Conservation (phyloP, 2,888 invertebrate species). For the Sphinx pinastri region DNA sequence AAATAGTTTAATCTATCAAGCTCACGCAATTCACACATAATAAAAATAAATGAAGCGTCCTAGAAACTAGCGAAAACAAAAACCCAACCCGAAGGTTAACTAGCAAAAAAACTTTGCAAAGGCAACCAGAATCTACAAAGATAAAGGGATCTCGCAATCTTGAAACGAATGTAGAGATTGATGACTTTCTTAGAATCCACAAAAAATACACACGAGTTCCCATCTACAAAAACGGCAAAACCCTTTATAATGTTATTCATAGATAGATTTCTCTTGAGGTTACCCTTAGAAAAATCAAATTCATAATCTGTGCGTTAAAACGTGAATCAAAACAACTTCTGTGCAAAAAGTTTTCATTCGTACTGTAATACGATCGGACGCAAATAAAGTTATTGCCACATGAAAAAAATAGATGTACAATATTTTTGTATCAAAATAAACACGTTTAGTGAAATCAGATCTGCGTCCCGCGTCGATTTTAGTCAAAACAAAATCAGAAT, state of each 20-base stretch:
- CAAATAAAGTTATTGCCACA: constrained; percentile 25
- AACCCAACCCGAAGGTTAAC: constrained; percentile 4
- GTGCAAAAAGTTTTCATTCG: not conserved
- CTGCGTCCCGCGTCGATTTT: constrained; percentile 64
- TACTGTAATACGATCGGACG: constrained; percentile 25
- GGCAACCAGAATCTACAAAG: constrained; percentile 15
- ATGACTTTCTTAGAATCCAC: constrained; percentile 17
- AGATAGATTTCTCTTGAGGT: constrained; percentile 1
- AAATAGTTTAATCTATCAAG: constrained; percentile 6
- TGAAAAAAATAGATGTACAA: constrained; percentile 28
- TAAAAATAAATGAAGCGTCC: constrained; percentile 11
- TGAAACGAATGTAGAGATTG: constrained; percentile 17
- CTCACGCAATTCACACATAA: constrained; percentile 11
- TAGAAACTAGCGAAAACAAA: constrained; percentile 11
- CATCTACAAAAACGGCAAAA: not conserved
- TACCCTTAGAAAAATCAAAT: not conserved
- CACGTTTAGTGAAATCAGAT: constrained; percentile 74
- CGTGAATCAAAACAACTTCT: not conserved
- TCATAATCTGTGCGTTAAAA: constrained; percentile 9
- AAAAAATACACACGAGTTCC: not conserved
- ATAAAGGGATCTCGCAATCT: constrained; percentile 3
- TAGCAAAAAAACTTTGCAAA: constrained; percentile 20
- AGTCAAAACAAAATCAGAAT: constrained; percentile 81
- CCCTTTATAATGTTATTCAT: constrained; percentile 16
- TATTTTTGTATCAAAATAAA: constrained; percentile 59